Conservation (phyloP, 2,797 vertebrate species). For the Acanthurus lineatus region DNA sequence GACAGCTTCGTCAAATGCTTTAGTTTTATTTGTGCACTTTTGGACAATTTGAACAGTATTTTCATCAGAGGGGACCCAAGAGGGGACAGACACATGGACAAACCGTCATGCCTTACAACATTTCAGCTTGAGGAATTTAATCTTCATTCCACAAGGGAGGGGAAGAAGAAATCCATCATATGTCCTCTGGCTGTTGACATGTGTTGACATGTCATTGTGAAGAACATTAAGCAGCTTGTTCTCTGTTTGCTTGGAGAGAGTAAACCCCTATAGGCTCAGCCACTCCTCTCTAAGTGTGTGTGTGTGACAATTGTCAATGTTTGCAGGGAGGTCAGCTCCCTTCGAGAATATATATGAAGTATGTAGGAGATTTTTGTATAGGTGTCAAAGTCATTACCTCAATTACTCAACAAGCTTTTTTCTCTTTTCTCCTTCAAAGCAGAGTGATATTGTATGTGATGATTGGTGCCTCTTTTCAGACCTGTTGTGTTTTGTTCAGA, state of each 20-base stretch:
- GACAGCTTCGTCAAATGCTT: not conserved
- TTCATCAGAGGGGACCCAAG: conserved; percentile 7
- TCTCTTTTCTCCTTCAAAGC: not conserved
- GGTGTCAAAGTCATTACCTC: not conserved
- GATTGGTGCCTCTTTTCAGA: conserved; percentile 21
- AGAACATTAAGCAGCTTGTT: conserved; percentile 5
- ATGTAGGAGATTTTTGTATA: not conserved
- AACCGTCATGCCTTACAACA: conserved; percentile 7
- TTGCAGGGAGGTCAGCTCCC: not conserved
- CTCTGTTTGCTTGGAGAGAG: conserved; percentile 6
- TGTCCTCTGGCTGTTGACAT: conserved; percentile 29
- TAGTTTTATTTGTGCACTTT: conserved; percentile 17
- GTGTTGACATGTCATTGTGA: conserved; percentile 44
- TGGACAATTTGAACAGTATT: conserved; percentile 15
- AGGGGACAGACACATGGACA: not conserved
- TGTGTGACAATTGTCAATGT: not conserved
- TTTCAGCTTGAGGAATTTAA: conserved; percentile 26
- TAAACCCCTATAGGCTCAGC: too few species aligned
- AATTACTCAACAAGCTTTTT: conserved; percentile 5
- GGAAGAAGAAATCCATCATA: conserved; percentile 31
- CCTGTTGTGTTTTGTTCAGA: not conserved
- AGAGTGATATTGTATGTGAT: not conserved
- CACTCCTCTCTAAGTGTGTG: not conserved
- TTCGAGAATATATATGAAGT: not conserved
- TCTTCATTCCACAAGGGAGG: not conserved